Evolutionary conservation across 2,888 invertebrate genomes (phyloP).

Genomic region (Ichneumon xanthorius): DNA sequence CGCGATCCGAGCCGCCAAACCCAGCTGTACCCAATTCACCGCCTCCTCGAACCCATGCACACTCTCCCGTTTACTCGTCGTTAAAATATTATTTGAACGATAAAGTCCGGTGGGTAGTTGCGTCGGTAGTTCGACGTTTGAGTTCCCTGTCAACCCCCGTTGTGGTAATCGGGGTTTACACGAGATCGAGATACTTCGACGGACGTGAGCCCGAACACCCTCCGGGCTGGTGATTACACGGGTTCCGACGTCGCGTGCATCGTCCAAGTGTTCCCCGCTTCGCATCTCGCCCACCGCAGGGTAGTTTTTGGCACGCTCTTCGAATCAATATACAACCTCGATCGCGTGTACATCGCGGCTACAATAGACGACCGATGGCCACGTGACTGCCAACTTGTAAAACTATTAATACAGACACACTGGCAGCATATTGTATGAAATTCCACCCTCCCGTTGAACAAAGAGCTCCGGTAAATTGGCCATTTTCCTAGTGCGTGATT

Average conservation of each 20-base stretch:
- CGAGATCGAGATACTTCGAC: background rate
- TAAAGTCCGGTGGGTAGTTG: background rate
- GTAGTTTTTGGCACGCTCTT: slow-evolving; percentile 57
- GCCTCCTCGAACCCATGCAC: background rate
- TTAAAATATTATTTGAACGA: slow-evolving; percentile 42
- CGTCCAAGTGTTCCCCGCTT: slow-evolving; percentile 21
- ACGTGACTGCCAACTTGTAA: slow-evolving; percentile 42
- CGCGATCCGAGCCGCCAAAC: background rate
- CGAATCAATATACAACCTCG: slow-evolving; percentile 31
- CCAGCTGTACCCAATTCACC: background rate
- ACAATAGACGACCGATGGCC: slow-evolving; percentile 15
- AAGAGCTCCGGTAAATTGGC: background rate
- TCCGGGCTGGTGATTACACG: slow-evolving; percentile 31
- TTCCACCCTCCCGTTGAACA: background rate
- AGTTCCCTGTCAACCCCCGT: background rate
- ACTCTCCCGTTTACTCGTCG: slow-evolving; percentile 30
- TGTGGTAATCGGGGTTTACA: slow-evolving; percentile 2
- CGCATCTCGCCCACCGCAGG: slow-evolving; percentile 31
- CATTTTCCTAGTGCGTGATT: slow-evolving; percentile 14
- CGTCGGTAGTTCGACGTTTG: slow-evolving; percentile 7
- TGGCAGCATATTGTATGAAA: background rate
- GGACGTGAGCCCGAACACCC: background rate
- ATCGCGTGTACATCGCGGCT: slow-evolving; percentile 10
- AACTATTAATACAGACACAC: slow-evolving; percentile 29
- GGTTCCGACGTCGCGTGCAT: slow-evolving; percentile 39